Conservation (phyloP, 2,888 invertebrate species). For the Dendrolimus pini region DNA sequence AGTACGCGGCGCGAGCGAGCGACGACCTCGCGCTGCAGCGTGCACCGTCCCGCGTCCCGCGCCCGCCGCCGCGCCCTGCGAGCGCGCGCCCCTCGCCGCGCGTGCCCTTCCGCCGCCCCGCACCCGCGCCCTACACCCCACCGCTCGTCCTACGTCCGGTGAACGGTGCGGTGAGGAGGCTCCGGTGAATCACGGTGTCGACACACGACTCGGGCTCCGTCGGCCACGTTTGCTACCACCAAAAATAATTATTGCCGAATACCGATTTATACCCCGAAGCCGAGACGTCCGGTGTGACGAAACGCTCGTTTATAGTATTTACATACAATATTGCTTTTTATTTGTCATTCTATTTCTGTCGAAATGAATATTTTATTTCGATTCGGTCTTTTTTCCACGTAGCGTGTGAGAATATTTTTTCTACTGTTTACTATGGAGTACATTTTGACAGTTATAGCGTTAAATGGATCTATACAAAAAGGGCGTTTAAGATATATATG, state of each 20-base stretch:
- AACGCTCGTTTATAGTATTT: background rate
- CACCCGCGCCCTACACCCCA: slow-evolving; percentile 12
- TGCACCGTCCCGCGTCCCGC: slow-evolving; percentile 62
- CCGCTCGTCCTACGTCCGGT: slow-evolving; percentile 54
- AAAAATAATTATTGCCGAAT: slow-evolving; percentile 21
- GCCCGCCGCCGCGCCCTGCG: slow-evolving; percentile 34
- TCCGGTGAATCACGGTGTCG: slow-evolving; percentile 60
- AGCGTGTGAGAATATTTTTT: no score
- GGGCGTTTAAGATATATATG: no score
- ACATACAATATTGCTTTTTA: background rate
- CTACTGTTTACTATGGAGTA: no score
- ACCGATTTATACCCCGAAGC: slow-evolving; percentile 18
- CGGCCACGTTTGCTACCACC: slow-evolving; percentile 22
- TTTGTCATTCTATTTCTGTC: background rate
- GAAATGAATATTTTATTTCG: no score
- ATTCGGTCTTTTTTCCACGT: no score
- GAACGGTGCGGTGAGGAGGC: slow-evolving; percentile 23
- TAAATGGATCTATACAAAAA: no score
- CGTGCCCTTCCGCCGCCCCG: slow-evolving; percentile 31
- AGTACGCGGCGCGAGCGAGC: slow-evolving; percentile 56
- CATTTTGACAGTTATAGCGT: no score
- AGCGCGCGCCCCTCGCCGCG: slow-evolving; percentile 30
- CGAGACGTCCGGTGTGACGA: slow-evolving; percentile 16
- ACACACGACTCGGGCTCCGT: slow-evolving; percentile 26
- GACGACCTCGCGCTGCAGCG: slow-evolving; percentile 75